Evolutionary conservation across 2,113 vertebrate species (phyloP), one percentile per base, ranked within the genome.

Genomic region (Columba janthina): DNA sequence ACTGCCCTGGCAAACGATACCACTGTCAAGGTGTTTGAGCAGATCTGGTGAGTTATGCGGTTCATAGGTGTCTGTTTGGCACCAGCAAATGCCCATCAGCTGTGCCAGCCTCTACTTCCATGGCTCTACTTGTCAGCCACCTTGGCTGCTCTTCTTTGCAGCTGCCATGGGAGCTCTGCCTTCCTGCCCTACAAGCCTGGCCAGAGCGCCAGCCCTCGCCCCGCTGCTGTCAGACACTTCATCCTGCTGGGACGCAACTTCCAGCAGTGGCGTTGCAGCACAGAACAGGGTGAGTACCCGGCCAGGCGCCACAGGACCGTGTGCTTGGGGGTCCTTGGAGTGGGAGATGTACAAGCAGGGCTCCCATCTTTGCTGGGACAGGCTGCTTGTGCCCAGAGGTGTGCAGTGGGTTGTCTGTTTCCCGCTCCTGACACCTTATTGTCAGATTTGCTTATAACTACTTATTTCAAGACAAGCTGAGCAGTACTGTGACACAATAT

Each of bases 171-270:
- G 28, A 96, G 96, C 76, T 95, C 98, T 0, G 70, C 97, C 8
- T 99, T 98, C 86, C 95, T 98, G 29, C 99, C 99, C 6, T 97
- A 98, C 53, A 95, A 97, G 38, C 95, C 98, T 12, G 94, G 92
- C 40, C 98, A 98, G 88, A 97, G 94, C 38, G 67, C 97, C 88
- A 94, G 94, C 74, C 97, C 98, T 62, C 98, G 96, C 34, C 98
- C 99, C 10, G 98, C 97, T 6, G 82, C 97, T 0, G 92, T 98
- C 56, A 97, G 98, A 53, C 99, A 98, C 91, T 99, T 99, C 88
- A 98, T 99, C 70, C 97, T 99, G 72, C 97, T 99, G 74, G 99
- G 99, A n/a, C 99, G 99, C 64, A 99, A 99, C 97, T 99, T 99
- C 91, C 98, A 98, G 25, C 99, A 99, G 96, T 99, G 99, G 99